Base-by-base conservation (phyloP, 2,113 vertebrate genomes). In the Cheilinus undulatus region DNA sequence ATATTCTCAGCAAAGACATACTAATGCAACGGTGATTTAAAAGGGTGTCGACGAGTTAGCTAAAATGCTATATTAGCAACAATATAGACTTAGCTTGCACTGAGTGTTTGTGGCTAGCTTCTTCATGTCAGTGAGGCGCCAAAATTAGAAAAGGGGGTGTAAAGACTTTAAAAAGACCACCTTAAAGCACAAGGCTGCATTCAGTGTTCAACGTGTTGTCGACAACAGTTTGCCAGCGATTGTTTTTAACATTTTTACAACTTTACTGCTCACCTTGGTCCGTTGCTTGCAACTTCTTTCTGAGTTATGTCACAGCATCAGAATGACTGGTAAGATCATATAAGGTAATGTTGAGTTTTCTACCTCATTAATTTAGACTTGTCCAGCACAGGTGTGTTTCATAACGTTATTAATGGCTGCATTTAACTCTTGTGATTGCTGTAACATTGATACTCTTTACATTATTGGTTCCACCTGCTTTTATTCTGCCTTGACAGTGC, bases 381-480 rank as follows among this genome's bases (percentile, higher is more conserved):
- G 73, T 71, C 67, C 69, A 54, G 69, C 68, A 26, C 71, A 69
- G 64, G 56, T 59, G 71, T 69, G 22, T 81, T 45, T 32, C 15
- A 71, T 77, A 67, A 66, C 45, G 67, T 49, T 50, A 56, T 19
- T 43, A 45, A 72, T 42, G 43, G 20, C 38, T 64, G 53, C 17
- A 23, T 69, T 69, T 12, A 45, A 46, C 14, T 50, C 38, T 15
- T 23, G 14, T 45, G 61, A 72, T 62, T 42, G 51, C 32, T 65
- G 43, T 42, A 78, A 50, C 13, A 23, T 14, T 27, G 42, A 56
- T 34, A 56, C 38, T 15, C 26, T 22, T 50, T 3, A 13, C 22
- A 22, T 80, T 67, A 86, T 80, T 74, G 32, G 34, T 78, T 78
- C 85, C 80, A 86, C 67, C 75, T 87, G 81, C 42, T 26, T 24